Base-by-base conservation (phyloP, 2,888 invertebrate species). In the Leucophenga montana region DNA sequence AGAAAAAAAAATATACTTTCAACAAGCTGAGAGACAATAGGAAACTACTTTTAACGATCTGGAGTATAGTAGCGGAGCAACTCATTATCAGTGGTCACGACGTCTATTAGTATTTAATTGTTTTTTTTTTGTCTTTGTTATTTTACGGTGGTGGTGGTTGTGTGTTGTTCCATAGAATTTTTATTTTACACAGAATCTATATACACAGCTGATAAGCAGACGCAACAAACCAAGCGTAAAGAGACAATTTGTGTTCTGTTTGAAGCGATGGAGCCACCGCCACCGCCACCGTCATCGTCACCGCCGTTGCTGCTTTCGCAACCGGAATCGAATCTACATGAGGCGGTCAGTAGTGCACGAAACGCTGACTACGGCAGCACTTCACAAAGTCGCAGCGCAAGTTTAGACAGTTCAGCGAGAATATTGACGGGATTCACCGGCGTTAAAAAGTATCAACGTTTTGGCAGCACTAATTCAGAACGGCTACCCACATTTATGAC, bases 281-380 rank as follows among this genome's bases (percentile, higher is more conserved):
- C n/a, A n/a, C n/a, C n/a, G n/a, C n/a, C n/a, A n/a, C n/a, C n/a
- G n/a, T n/a, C n/a, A n/a, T n/a, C n/a, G n/a, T n/a, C n/a, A n/a
- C n/a, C 13, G 39, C 61, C 39, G 39, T 39, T 39, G 39, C 8
- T 8, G 62, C 22, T 14, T 11, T n/a, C n/a, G 64, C 46, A 39
- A 54, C 59, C 69, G 81, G 57, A 73, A 50, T 77, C 77, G 70
- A 77, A 68, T 71, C 75, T 75, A 44, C 65, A 71, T 70, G 59
- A 79, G 65, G 68, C 77, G 71, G 69, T 67, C 75, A 83, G 80
- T 84, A 76, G 73, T 69, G 69, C 70, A 5, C 78, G 70, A 71
- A 31, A 62, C 67, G 70, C 73, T 70, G 86, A 86, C 77, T 86
- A 86, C 84, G 86, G 86, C 70, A 85, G 85, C 72, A 80, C 80